Evolutionary conservation across 2,888 invertebrate genomes (phyloP), one percentile per base, ranked within the genome.

Genomic region (Limulus polyphemus): DNA sequence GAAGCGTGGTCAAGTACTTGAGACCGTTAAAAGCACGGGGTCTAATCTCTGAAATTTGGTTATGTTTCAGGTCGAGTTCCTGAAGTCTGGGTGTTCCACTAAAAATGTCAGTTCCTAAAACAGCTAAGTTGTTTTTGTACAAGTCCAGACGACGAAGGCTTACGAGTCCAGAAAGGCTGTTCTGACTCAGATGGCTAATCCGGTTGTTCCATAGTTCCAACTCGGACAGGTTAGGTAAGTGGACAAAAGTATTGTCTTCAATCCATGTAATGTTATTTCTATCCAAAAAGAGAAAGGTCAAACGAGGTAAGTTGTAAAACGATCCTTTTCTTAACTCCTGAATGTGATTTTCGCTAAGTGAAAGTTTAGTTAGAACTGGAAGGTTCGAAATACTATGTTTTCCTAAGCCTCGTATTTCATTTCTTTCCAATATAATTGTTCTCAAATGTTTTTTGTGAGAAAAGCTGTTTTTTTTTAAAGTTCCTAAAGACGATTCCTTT

Each of bases 61-160:
- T 65, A 10, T 63, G 57, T n/a, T 49, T 57, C 56, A 65, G 48
- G 48, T 65, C 62, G 13, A 65, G 49, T 48, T 65, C 65, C 11
- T 51, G 48, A 32, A 65, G 48, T 14, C 55, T 63, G 1, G 60
- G 60, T 59, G 62, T 59, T 0, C 56, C 11, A 5, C 62, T 61
- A 17, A 65, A 65, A 10, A 65, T 55, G n/a, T 60, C 59, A 14
- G 60, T 62, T 17, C 61, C 62, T 49, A 65, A 52, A 49, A 61
- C 56, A 49, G 59, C 49, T 16, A 65, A 59, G 46, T 63, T 50
- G 52, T 65, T 65, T 52, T 62, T 63, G 17, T 59, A 62, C 46
- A 65, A 51, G 61, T 65, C 65, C 17, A 65, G 50, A 10, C 65
- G 47, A 12, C 32, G 51, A 11, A 65, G 47, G 14, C 56, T 62